Evolutionary conservation across 2,797 vertebrate genomes (phyloP).

Genomic region (Sebastes trivittatus): DNA sequence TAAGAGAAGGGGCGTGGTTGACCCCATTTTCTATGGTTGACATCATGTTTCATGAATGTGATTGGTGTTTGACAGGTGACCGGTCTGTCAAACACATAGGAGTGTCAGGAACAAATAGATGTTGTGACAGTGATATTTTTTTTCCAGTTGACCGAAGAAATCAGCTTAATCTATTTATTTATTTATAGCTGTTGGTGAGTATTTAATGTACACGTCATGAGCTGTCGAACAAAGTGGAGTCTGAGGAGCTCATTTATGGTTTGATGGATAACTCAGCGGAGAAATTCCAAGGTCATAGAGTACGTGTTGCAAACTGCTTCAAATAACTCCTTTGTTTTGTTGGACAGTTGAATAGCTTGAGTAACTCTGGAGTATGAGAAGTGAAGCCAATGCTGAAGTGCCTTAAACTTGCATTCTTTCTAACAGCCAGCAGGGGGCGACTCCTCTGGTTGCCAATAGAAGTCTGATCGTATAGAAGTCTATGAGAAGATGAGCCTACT

Average conservation of each 20-base stretch:
- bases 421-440: too few relatives aligned
- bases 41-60: not conserved
- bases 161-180: not conserved
- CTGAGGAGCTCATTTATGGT: not conserved
- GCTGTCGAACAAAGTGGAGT: not conserved
- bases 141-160: not conserved
- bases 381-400: too few relatives aligned
- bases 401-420: too few relatives aligned
- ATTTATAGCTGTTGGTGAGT: not conserved
- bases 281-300: not conserved
- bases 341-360: not conserved
- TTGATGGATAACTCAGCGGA: not conserved
- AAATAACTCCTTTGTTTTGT: not conserved
- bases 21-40: not conserved
- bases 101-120: too few relatives aligned
- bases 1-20: not conserved
- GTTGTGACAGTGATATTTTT: not conserved
- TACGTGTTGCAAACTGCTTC: not conserved
- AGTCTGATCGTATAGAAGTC: too few relatives aligned
- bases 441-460: rapidly evolving
- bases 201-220: not conserved
- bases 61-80: not conserved
- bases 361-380: too few relatives aligned
- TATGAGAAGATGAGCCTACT: too few relatives aligned
- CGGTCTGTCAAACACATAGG: not conserved